Evolutionary conservation across 2,888 invertebrate genomes (phyloP).

Genomic region (Pandemis corylana): DNA sequence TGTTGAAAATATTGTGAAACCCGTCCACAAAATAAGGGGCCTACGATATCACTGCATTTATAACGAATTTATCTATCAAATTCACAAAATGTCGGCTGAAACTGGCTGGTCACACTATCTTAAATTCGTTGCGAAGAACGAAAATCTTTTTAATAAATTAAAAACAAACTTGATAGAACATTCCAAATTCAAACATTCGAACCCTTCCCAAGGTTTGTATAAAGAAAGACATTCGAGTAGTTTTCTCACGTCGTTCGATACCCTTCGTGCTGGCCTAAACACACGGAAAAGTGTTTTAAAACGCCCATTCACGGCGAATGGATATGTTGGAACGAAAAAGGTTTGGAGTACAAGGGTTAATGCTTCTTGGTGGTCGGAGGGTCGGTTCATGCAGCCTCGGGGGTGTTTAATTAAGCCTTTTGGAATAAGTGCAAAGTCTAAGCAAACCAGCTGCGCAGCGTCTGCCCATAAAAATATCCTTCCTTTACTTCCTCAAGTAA

Average conservation of each 20-base stretch:
- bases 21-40: not conserved
- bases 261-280: constrained; percentile 58
- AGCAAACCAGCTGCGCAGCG: constrained; percentile 3
- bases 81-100: not conserved
- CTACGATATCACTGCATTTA: not conserved
- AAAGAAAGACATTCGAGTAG: constrained; percentile 45
- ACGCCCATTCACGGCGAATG: constrained; percentile 60
- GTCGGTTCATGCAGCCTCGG: constrained; percentile 30
- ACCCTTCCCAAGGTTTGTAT: constrained; percentile 29
- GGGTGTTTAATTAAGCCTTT: constrained; percentile 29
- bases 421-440: constrained; percentile 14
- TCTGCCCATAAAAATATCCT: not conserved
- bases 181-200: constrained; percentile 39
- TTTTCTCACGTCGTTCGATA: constrained; percentile 45
- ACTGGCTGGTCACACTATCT: constrained; percentile 16
- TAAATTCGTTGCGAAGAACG: not conserved
- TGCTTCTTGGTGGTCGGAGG: constrained; percentile 46
- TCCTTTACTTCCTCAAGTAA: constrained; percentile 4
- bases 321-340: constrained; percentile 56
- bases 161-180: constrained; percentile 21
- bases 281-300: constrained; percentile 74
- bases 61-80: constrained; percentile 3
- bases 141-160: constrained; percentile 29
- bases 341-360: constrained; percentile 51
- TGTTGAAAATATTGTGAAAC: not conserved